Conservation (phyloP, 2,888 invertebrate species). For the Acanthacorydalis orientalis region DNA sequence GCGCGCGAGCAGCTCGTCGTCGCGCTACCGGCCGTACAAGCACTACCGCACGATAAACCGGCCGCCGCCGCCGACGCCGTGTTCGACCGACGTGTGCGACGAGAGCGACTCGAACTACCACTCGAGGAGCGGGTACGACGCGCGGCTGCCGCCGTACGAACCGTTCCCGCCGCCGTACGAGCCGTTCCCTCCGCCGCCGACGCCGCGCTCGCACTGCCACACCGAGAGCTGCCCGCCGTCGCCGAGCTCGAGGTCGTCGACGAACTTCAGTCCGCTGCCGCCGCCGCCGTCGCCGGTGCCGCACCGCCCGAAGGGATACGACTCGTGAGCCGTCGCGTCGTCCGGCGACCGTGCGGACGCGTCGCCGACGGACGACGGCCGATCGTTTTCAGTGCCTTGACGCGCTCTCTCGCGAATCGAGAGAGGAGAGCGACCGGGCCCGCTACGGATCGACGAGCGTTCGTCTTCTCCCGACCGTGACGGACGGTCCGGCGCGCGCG, state of each 20-base stretch:
- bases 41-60: slow-evolving; percentile 63
- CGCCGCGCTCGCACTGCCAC: slow-evolving; percentile 56
- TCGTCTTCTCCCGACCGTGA: too few relatives aligned
- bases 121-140: slow-evolving; percentile 33
- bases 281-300: slow-evolving; percentile 78
- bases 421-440: too few relatives aligned
- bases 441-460: too few relatives aligned
- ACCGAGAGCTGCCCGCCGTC: slow-evolving; percentile 52
- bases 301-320: slow-evolving; percentile 31
- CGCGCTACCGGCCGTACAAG: slow-evolving; percentile 54
- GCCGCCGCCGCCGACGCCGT: slow-evolving; percentile 87
- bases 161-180: slow-evolving; percentile 15
- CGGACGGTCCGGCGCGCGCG: too few relatives aligned
- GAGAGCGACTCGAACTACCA: slow-evolving; percentile 67
- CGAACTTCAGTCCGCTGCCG: slow-evolving; percentile 63
- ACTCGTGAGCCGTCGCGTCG: slow-evolving; percentile 14
- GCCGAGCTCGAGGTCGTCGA: slow-evolving; percentile 56
- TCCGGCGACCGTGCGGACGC: neutral
- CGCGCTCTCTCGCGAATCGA: too few relatives aligned
- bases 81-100: slow-evolving; percentile 86
- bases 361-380: neutral
- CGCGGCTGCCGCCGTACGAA: slow-evolving; percentile 18
- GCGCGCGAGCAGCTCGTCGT: slow-evolving; percentile 33
- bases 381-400: too few relatives aligned
- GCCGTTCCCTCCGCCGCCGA: slow-evolving; percentile 60